A percentile compares a stretch with the other conserved stretches of the same genome.
These are phyloP conservation scores for Drosophila neutralis DNA, from an alignment of 2,888 invertebrate genomes.

Conservation along the genomic window DNA sequence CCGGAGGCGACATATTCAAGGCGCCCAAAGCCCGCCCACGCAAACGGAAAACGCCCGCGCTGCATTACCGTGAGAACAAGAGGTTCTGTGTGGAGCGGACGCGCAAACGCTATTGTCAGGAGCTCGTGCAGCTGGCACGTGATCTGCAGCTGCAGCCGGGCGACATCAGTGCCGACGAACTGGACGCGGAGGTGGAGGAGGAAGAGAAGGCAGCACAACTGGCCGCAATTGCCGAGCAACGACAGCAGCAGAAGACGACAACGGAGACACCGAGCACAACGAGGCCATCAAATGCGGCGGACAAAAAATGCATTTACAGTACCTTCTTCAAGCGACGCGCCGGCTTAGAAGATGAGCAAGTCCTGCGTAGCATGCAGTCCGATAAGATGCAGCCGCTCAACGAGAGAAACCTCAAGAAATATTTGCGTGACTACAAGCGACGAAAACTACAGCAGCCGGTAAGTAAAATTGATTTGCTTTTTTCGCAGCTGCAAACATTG, in stretches of 20 bases:
- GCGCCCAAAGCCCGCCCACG: slow-evolving; percentile 40
- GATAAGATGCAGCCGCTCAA: slow-evolving; percentile 65
- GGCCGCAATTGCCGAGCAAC: slow-evolving; percentile 36
- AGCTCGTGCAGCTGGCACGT: slow-evolving; percentile 89
- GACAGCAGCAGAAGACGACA: slow-evolving; percentile 25
- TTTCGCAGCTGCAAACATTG: not conserved
- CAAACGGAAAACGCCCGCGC: slow-evolving; percentile 70
- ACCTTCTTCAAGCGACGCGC: slow-evolving; percentile 76
- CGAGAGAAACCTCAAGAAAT: slow-evolving; percentile 86
- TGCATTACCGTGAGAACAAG: slow-evolving; percentile 82
- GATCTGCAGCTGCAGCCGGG: slow-evolving; percentile 87
- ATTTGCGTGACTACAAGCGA: slow-evolving; percentile 89
- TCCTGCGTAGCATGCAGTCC: slow-evolving; percentile 69
- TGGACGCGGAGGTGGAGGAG: slow-evolving; percentile 34
- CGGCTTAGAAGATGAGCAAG: slow-evolving; percentile 72
- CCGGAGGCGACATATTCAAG: slow-evolving; percentile 37
- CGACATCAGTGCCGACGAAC: slow-evolving; percentile 88
- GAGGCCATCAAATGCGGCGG: slow-evolving; percentile 63
- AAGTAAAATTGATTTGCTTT: slow-evolving; percentile 62
- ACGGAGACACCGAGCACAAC: slow-evolving; percentile 17
- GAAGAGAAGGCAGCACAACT: slow-evolving; percentile 50
- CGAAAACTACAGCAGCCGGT: slow-evolving; percentile 90
- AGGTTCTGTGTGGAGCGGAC: slow-evolving; percentile 86
- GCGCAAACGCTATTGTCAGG: slow-evolving; percentile 86
- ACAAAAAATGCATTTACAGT: slow-evolving; percentile 81